Conservation (phyloP, 2,113 vertebrate genomes). For the Microtus ochrogaster region DNA sequence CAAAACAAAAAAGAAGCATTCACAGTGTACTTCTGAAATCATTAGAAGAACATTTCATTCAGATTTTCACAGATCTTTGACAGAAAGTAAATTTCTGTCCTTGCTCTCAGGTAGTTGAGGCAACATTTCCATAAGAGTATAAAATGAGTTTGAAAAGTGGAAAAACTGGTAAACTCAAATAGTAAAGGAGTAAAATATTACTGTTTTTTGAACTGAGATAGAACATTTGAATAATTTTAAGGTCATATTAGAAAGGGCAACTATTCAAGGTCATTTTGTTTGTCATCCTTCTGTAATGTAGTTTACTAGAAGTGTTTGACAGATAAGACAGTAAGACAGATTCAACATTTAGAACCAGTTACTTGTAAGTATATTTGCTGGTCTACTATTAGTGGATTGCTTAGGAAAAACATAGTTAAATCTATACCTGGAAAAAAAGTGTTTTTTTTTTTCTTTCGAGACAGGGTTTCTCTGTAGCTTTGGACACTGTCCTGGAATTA, state of each 20-base stretch:
- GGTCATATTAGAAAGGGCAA: constrained; percentile 27
- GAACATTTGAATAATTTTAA: constrained; percentile 48
- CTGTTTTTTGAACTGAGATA: constrained; percentile 35
- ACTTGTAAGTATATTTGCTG: constrained; percentile 39
- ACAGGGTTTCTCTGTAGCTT: neutral
- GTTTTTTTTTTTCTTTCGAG: neutral
- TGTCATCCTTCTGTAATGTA: constrained; percentile 21
- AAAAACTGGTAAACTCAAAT: constrained; percentile 48
- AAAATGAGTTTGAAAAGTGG: constrained; percentile 28
- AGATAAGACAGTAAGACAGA: constrained; percentile 17
- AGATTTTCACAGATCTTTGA: constrained; percentile 45
- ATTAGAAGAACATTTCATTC: constrained; percentile 49
- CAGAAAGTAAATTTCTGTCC: constrained; percentile 52
- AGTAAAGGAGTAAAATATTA: constrained; percentile 57
- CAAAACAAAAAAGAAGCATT: constrained; percentile 14
- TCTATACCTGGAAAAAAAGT: neutral
- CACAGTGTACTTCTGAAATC: constrained; percentile 52
- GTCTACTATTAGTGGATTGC: constrained; percentile 29
- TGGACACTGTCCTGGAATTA: no score
- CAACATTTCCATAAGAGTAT: constrained; percentile 18
- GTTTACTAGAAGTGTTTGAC: constrained; percentile 5
- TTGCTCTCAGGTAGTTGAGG: constrained; percentile 45
- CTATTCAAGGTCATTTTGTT: constrained; percentile 39
- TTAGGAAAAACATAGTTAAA: constrained; percentile 36
- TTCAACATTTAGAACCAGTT: constrained; percentile 32